Conservation (phyloP, 2,888 invertebrate genomes). For the Argyra leucocephala region DNA sequence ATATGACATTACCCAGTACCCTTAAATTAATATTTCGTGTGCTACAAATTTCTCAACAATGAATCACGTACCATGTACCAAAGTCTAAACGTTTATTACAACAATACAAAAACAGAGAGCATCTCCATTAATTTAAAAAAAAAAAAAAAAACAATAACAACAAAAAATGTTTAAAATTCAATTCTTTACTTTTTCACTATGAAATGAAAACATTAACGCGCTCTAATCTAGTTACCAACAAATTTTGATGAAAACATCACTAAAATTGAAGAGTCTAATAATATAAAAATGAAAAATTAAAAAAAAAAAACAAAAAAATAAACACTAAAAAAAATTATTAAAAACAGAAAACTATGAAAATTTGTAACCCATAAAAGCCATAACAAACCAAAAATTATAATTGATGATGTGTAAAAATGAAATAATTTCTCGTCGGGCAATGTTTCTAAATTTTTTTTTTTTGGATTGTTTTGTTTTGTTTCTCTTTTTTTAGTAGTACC, state of each 20-base stretch:
- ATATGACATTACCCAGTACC: neutral
- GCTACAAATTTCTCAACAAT: neutral
- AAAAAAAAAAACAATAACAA: no score
- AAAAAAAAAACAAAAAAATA: neutral
- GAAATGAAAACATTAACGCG: neutral
- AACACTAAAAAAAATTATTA: neutral
- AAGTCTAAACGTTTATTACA: neutral
- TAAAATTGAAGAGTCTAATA: neutral
- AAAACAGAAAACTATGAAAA: neutral
- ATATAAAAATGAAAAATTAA: no score
- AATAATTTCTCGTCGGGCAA: neutral
- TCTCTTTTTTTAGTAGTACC: neutral
- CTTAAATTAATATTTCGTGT: neutral
- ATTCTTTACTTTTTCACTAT: no score
- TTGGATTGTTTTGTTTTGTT: neutral
- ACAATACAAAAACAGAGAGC: neutral
- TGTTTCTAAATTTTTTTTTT: neutral
- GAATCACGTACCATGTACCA: neutral
- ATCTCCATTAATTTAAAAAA: no score
- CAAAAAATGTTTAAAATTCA: neutral
- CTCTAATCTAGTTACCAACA: neutral
- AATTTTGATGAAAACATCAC: neutral
- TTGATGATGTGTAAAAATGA: slow-evolving; percentile 3
- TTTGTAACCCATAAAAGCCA: no score
- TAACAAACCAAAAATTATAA: neutral